Conservation (phyloP, 2,797 vertebrate species). For the Carapus acus region DNA sequence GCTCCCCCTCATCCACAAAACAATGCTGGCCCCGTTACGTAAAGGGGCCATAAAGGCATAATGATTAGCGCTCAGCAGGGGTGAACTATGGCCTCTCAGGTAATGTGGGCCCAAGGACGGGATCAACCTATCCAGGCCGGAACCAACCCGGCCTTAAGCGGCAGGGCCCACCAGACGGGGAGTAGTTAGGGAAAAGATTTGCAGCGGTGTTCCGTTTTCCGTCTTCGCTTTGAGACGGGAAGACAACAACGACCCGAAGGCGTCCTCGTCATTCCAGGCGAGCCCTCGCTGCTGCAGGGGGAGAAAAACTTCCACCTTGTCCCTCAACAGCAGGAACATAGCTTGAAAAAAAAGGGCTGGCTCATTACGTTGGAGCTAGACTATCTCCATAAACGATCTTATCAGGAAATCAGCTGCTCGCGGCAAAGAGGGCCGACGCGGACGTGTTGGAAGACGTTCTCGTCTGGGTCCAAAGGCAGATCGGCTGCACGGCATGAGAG, state of each 20-base stretch:
- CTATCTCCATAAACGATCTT: no score
- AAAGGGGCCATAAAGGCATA: slow-evolving; percentile 45
- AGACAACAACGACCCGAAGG: slow-evolving; percentile 29
- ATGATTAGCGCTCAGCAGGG: slow-evolving; percentile 38
- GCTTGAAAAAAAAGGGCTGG: slow-evolving; percentile 36
- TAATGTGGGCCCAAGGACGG: slow-evolving; percentile 41
- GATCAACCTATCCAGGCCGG: slow-evolving; percentile 53
- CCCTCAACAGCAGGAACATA: slow-evolving; percentile 2
- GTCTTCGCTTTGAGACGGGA: slow-evolving; percentile 48
- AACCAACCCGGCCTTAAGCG: slow-evolving; percentile 49
- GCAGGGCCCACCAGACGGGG: slow-evolving; percentile 40
- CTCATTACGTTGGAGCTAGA: no score
- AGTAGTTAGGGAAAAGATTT: slow-evolving; percentile 33
- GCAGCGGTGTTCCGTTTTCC: slow-evolving; percentile 37
- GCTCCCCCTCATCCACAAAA: slow-evolving; percentile 51
- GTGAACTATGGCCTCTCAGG: slow-evolving; percentile 49
- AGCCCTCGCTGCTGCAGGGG: no score
- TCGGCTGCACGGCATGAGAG: slow-evolving; percentile 21
- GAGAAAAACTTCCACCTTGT: not conserved
- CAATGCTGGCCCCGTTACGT: slow-evolving; percentile 31
- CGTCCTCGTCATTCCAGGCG: not conserved
- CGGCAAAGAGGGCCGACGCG: no score
- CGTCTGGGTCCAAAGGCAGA: not conserved
- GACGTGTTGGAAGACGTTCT: no score
- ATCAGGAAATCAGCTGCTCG: no score